Conservation (phyloP, 2,888 invertebrate species). For the Thumatha senex region DNA sequence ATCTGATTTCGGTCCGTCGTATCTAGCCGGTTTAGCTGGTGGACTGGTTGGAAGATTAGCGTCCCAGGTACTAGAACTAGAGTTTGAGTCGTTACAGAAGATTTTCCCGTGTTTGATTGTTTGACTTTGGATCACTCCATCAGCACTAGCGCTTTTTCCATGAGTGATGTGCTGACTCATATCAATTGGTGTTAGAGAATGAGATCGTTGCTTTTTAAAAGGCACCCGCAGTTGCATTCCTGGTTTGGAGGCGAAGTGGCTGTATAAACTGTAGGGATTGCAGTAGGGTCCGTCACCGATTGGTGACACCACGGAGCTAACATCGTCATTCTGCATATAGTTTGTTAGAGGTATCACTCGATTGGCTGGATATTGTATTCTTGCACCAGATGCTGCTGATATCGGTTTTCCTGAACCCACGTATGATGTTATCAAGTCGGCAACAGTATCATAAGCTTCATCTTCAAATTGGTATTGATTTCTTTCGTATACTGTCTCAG, state of each 20-base stretch:
- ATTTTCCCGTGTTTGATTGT: conserved; percentile 65
- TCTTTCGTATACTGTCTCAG: conserved; percentile 95
- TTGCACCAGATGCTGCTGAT: conserved; percentile 93
- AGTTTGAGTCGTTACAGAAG: conserved; percentile 77
- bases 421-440: conserved; percentile 96
- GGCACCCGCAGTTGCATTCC: conserved; percentile 68
- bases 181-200: conserved; percentile 88
- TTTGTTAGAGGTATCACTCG: conserved; percentile 90
- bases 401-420: conserved; percentile 95
- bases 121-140: conserved; percentile 85
- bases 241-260: conserved; percentile 72
- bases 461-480: conserved; percentile 97
- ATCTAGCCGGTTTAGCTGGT: conserved; percentile 82
- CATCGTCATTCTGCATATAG: conserved; percentile 78
- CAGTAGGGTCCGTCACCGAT: conserved; percentile 60
- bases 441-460: conserved; percentile 95
- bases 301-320: conserved; percentile 57
- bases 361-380: conserved; percentile 93
- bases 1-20: conserved; percentile 82
- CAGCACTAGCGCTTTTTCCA: conserved; percentile 88
- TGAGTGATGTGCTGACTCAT: conserved; percentile 72
- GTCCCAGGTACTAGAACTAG: conserved; percentile 78
- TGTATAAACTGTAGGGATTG: conserved; percentile 78
- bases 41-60: conserved; percentile 82
- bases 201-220: conserved; percentile 87